Conservation (phyloP, 2,888 invertebrate genomes). For the Pollenia griseotomentosa region DNA sequence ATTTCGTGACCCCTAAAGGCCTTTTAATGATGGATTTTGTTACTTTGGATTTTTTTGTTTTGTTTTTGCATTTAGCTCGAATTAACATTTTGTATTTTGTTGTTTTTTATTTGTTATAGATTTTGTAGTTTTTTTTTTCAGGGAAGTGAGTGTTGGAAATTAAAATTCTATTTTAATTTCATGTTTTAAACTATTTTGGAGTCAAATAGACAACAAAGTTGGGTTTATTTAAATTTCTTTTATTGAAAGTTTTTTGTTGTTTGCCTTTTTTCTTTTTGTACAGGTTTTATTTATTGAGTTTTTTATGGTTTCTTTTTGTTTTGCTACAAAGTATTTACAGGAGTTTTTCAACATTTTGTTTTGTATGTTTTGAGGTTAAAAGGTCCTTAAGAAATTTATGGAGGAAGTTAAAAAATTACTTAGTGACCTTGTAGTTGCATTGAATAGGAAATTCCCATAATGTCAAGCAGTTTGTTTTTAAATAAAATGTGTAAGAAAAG, state of each 20-base stretch:
- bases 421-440: conserved; percentile 53
- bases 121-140: conserved; percentile 27
- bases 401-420: conserved; percentile 61
- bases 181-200: conserved; percentile 52
- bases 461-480: too few relatives aligned
- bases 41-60: conserved; percentile 43
- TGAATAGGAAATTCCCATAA: conserved; percentile 17
- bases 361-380: conserved; percentile 46
- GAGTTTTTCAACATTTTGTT: not conserved
- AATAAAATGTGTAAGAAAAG: too few relatives aligned
- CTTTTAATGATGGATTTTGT: conserved; percentile 56
- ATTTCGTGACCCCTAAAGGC: conserved; percentile 66
- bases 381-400: conserved; percentile 52
- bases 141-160: conserved; percentile 30
- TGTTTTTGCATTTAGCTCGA: conserved; percentile 9
- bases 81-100: conserved; percentile 56
- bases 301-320: conserved; percentile 28
- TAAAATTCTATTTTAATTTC: conserved; percentile 43
- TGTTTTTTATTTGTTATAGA: conserved; percentile 15
- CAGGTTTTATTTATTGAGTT: conserved; percentile 36
- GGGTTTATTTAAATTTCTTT: conserved; percentile 23
- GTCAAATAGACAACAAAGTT: conserved; percentile 64
- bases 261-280: conserved; percentile 1
- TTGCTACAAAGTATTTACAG: conserved; percentile 21
- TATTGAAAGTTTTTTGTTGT: conserved; percentile 23